A percentile compares a stretch with the other conserved stretches of the same genome.
Evolutionary conservation across 2,888 invertebrate genomes (phyloP).

Genomic region (Tinea trinotella): DNA sequence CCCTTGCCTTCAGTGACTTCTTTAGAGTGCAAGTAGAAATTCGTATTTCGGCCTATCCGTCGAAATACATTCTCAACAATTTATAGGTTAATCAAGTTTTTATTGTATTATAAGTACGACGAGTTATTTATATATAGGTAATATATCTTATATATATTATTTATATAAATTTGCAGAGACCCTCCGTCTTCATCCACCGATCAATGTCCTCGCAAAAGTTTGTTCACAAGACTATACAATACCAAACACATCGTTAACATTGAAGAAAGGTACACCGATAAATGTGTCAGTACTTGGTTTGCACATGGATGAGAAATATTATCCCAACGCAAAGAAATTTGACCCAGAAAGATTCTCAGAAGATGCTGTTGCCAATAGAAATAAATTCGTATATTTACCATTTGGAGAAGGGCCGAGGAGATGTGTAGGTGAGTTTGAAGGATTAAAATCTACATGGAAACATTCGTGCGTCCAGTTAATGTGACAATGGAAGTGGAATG

Average conservation of each 20-base stretch:
- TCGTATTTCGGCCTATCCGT: too few species aligned
- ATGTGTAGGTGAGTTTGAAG: constrained; percentile 43
- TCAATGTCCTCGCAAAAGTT: constrained; percentile 27
- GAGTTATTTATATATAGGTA: too few species aligned
- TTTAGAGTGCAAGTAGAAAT: too few species aligned
- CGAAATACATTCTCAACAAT: too few species aligned
- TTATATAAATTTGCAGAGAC: constrained; percentile 8
- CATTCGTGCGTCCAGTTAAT: too few species aligned
- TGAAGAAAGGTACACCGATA: constrained; percentile 27
- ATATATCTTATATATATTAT: too few species aligned
- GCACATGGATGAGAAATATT: constrained; percentile 57
- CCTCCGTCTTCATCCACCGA: neutral
- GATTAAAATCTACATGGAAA: too few species aligned
- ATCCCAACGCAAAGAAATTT: constrained; percentile 59
- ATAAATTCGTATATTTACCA: constrained; percentile 36
- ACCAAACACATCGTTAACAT: constrained; percentile 21
- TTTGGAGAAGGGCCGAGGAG: constrained; percentile 49
- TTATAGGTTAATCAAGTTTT: too few species aligned
- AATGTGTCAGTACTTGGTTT: constrained; percentile 44
- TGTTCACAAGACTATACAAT: constrained; percentile 29
- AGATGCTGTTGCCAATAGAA: constrained; percentile 32
- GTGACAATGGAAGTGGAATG: too few species aligned
- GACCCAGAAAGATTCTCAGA: constrained; percentile 62
- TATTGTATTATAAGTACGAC: too few species aligned
- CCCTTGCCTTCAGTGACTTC: too few species aligned